Evolutionary conservation across 2,888 invertebrate species (phyloP).

Genomic region (Lepas anatifera): DNA sequence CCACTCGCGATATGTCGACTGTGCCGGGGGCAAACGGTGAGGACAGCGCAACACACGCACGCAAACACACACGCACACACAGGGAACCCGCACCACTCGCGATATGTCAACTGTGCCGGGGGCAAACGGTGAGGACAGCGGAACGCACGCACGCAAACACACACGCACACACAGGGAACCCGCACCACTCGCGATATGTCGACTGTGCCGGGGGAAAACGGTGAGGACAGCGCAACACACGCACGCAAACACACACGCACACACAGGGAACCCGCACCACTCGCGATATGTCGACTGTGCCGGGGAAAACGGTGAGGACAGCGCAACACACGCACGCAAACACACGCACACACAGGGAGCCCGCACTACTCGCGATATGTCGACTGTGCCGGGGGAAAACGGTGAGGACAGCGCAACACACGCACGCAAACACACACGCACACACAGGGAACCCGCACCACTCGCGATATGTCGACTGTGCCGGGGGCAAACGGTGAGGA

Average conservation of each 20-base stretch:
- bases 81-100: constrained; percentile 38
- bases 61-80: constrained; percentile 40
- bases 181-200: background rate
- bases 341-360: too few species aligned
- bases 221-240: too few species aligned
- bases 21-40: too few species aligned
- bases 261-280: too few species aligned
- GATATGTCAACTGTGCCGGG: constrained; percentile 32
- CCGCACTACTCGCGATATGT: background rate
- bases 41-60: too few species aligned
- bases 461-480: too few species aligned
- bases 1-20: background rate
- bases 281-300: background rate
- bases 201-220: background rate
- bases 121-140: constrained; percentile 18
- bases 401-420: too few species aligned
- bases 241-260: too few species aligned
- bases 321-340: too few species aligned
- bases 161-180: background rate
- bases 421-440: too few species aligned
- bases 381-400: too few species aligned
- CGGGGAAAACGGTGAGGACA: too few species aligned
- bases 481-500: constrained; percentile 13
- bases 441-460: background rate
- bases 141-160: background rate